These are phyloP conservation scores for Drosophila sordidula DNA, from an alignment of 2,888 invertebrate genomes.

Conservation along the genomic window DNA sequence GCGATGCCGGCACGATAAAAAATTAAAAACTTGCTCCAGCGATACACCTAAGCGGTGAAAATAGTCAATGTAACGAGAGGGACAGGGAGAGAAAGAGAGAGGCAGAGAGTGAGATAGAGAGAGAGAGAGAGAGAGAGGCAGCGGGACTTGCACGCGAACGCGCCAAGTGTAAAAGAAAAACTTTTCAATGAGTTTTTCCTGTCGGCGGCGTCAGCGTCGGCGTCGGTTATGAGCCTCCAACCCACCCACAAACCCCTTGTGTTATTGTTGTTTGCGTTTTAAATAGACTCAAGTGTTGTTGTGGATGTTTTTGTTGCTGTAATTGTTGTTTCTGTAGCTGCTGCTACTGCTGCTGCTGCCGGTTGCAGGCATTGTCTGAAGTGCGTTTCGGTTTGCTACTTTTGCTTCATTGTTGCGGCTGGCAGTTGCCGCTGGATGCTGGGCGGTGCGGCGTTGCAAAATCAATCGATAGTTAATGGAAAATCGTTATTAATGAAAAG, in stretches of 20 bases:
- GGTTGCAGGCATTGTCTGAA: conserved; percentile 79
- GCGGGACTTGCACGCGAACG: conserved; percentile 55
- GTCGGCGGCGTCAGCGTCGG: conserved; percentile 50
- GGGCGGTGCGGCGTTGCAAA: conserved; percentile 72
- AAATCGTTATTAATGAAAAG: conserved; percentile 85
- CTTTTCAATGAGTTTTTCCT: conserved; percentile 83
- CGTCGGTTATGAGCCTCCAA: conserved; percentile 73
- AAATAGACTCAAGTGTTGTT: conserved; percentile 80
- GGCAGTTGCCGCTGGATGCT: conserved; percentile 50
- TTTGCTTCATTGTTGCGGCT: conserved; percentile 55
- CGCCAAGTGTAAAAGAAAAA: conserved; percentile 80
- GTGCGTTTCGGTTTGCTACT: conserved; percentile 77
- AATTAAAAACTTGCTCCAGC: conserved; percentile 82
- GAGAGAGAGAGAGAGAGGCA: conserved; percentile 4
- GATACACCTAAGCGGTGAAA: conserved; percentile 56
- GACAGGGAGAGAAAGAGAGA: background rate
- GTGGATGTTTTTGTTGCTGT: conserved; percentile 41
- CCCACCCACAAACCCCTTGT: conserved; percentile 42
- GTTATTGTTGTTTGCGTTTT: conserved; percentile 80
- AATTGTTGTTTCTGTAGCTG: conserved; percentile 32
- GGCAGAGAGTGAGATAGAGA: conserved; percentile 4
- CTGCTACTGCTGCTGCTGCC: conserved; percentile 43
- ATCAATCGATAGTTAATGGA: conserved; percentile 85
- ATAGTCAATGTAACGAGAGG: conserved; percentile 15
- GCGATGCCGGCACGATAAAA: conserved; percentile 61